Percentiles rank a stretch among this genome's conserved stretches.
These are phyloP conservation scores for Holothuria glaberrima DNA, from an alignment of 35 echinoderm and acorn worm species.

Conservation along the genomic window DNA sequence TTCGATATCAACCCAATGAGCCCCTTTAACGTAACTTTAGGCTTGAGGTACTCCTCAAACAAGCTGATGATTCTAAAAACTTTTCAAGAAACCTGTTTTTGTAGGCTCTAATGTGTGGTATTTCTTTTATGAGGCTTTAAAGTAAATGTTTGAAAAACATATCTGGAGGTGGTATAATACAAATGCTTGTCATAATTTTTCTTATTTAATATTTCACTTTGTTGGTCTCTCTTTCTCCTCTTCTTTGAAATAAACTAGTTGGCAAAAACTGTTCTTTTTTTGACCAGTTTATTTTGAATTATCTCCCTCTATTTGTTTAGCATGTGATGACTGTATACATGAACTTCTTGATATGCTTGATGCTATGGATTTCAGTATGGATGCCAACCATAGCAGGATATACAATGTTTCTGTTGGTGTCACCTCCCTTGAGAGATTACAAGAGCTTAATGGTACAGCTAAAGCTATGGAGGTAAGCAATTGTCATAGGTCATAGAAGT, in stretches of 20 bases:
- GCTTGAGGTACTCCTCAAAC: too few species aligned
- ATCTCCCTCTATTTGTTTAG: conserved; percentile 55
- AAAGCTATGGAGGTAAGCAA: conserved; percentile 53
- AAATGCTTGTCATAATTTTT: neutral
- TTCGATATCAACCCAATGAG: too few species aligned
- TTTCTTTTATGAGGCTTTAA: too few species aligned
- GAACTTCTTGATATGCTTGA: conserved; percentile 78
- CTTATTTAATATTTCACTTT: too few species aligned
- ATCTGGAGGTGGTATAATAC: neutral
- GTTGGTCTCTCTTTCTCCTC: neutral
- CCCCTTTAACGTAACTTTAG: too few species aligned
- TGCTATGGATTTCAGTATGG: conserved; percentile 54
- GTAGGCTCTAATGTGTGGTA: too few species aligned
- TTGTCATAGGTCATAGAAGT: too few species aligned
- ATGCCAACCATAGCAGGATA: conserved; percentile 10
- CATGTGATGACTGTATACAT: conserved; percentile 92
- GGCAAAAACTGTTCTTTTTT: neutral
- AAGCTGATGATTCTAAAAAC: too few species aligned
- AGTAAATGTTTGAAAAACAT: too few species aligned
- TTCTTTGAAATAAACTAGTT: neutral
- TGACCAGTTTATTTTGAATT: neutral
- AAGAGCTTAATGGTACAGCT: conserved; percentile 54
- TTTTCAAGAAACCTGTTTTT: too few species aligned
- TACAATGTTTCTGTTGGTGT: conserved; percentile 58
- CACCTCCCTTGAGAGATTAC: conserved; percentile 16